Percentiles rank a stretch among this genome's conserved stretches.
Evolutionary conservation across 2,888 invertebrate species (phyloP).

Genomic region (Mechanitis mazaeus): DNA sequence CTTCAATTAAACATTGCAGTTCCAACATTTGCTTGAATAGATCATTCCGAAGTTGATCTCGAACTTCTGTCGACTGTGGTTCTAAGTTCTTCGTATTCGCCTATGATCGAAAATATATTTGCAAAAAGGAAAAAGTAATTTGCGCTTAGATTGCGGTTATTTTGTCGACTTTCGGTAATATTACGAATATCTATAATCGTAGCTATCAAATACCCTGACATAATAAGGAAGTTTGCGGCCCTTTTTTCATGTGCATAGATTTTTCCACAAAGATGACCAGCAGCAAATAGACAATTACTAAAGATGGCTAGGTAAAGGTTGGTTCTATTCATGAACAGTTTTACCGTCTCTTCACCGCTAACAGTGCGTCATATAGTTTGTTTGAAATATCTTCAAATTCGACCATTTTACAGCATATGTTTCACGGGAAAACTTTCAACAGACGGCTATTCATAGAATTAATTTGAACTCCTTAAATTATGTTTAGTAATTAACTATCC

Average conservation of each 20-base stretch:
- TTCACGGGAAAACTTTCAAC: no score
- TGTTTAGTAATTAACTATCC: no score
- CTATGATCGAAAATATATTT: slow-evolving; percentile 41
- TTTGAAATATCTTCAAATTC: background rate
- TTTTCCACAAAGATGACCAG: slow-evolving; percentile 39
- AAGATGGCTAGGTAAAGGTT: slow-evolving; percentile 39
- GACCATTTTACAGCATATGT: background rate
- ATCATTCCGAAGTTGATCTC: slow-evolving; percentile 13
- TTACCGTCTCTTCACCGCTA: background rate
- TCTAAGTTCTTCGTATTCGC: slow-evolving; percentile 41
- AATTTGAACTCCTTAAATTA: no score
- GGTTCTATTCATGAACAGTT: slow-evolving; percentile 30
- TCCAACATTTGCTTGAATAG: slow-evolving; percentile 39
- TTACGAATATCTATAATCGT: slow-evolving; percentile 17
- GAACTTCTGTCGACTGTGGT: slow-evolving; percentile 13
- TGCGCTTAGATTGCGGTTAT: slow-evolving; percentile 18
- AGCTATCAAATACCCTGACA: slow-evolving; percentile 38
- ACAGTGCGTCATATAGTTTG: background rate
- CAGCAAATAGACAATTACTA: slow-evolving; percentile 36
- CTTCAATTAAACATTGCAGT: slow-evolving; percentile 32
- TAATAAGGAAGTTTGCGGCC: slow-evolving; percentile 35
- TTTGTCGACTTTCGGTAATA: slow-evolving; percentile 7
- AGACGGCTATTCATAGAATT: no score
- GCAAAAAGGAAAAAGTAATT: slow-evolving; percentile 40
- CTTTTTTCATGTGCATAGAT: slow-evolving; percentile 26